Evolutionary conservation across 2,888 invertebrate species (phyloP).

Genomic region (Pasiphila rectangulata): DNA sequence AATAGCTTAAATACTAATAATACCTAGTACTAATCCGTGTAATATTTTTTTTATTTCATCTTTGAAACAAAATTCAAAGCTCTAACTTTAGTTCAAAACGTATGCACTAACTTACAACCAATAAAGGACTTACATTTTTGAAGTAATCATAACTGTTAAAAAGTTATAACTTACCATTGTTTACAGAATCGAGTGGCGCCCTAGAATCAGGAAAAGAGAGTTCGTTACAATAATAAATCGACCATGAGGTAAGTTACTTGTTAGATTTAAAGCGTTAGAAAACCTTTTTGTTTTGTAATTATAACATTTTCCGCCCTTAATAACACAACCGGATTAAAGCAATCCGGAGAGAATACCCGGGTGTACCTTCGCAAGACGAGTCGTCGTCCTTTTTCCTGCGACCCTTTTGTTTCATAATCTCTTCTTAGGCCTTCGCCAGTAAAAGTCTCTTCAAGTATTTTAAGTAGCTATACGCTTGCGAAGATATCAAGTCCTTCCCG

Average conservation of each 20-base stretch:
- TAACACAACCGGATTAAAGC: background rate
- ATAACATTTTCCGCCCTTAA: background rate
- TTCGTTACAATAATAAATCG: background rate
- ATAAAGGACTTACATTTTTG: no score
- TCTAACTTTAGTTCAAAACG: no score
- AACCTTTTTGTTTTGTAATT: no score
- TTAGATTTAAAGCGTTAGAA: background rate
- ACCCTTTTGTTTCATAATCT: constrained; percentile 21
- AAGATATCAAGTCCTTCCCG: constrained; percentile 9
- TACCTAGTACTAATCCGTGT: no score
- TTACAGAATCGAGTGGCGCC: background rate
- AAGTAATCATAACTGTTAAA: no score
- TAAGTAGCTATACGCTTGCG: constrained; percentile 9
- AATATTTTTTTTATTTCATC: no score
- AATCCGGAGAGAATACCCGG: constrained; percentile 3
- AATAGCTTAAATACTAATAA: no score
- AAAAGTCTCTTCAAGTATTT: constrained; percentile 5
- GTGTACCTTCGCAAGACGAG: constrained; percentile 12
- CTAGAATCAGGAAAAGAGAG: background rate
- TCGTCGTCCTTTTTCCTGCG: constrained; percentile 14
- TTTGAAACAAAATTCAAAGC: no score
- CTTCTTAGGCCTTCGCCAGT: constrained; percentile 7
- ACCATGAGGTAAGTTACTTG: background rate
- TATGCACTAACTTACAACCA: no score
- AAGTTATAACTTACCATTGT: background rate